These are phyloP conservation scores for Folsomia candida DNA, from an alignment of 2,888 invertebrate genomes.

Conservation along the genomic window DNA sequence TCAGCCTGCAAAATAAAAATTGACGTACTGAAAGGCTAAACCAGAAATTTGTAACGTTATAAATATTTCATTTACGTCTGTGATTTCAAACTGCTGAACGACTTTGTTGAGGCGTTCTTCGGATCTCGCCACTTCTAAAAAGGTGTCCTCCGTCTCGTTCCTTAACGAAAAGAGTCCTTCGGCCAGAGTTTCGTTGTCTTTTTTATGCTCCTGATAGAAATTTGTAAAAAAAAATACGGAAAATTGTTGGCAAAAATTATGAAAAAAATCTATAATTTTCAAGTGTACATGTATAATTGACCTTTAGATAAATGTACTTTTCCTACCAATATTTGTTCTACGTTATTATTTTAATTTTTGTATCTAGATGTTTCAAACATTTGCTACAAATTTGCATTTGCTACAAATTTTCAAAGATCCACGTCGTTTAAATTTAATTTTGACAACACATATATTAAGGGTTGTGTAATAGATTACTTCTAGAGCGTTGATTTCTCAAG, in stretches of 20 bases:
- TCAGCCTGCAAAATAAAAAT: conserved; percentile 28
- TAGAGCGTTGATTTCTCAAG: no score
- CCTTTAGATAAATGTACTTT: no score
- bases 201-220: conserved; percentile 39
- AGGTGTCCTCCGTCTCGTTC: conserved; percentile 36
- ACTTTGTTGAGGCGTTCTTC: conserved; percentile 38
- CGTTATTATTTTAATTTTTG: background rate
- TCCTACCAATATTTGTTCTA: no score
- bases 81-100: conserved; percentile 40
- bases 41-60: no score
- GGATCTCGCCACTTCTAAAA: conserved; percentile 29
- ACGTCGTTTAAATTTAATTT: no score
- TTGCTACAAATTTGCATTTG: no score
- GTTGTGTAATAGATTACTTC: no score
- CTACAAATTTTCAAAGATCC: no score
- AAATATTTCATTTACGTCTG: conserved; percentile 42
- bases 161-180: conserved; percentile 29
- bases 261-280: background rate
- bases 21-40: background rate
- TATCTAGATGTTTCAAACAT: background rate
- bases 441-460: no score
- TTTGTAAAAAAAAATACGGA: conserved; percentile 9
- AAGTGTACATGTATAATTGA: no score
- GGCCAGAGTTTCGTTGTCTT: conserved; percentile 35
- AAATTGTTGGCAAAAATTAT: conserved; percentile 1